Conservation (phyloP, 2,888 invertebrate species). For the Meta bourneti region DNA sequence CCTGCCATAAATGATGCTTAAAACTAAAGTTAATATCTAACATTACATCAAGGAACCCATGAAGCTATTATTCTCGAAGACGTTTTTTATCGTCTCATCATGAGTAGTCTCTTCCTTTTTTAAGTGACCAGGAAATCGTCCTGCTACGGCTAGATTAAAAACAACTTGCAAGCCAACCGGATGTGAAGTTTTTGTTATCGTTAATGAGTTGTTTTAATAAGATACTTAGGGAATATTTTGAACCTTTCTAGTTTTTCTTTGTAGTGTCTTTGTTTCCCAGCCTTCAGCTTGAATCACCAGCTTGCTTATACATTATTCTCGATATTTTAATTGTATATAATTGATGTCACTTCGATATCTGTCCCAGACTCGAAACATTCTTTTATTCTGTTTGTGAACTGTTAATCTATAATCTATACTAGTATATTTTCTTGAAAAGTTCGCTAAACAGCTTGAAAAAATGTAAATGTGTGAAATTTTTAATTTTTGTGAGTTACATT, state of each 20-base stretch:
- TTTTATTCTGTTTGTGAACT: too few relatives aligned
- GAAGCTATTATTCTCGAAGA: background rate
- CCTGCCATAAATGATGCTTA: background rate
- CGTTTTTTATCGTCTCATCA: background rate
- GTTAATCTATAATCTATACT: too few relatives aligned
- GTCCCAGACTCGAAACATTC: too few relatives aligned
- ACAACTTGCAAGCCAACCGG: constrained; percentile 28
- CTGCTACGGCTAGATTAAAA: background rate
- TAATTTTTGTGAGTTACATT: too few relatives aligned
- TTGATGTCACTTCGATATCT: too few relatives aligned
- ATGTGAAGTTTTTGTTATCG: constrained; percentile 22
- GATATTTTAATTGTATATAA: too few relatives aligned
- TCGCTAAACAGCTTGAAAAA: too few relatives aligned
- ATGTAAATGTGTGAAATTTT: too few relatives aligned
- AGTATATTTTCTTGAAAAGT: too few relatives aligned
- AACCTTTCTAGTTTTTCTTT: constrained; percentile 19
- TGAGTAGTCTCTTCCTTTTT: background rate
- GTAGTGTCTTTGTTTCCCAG: background rate
- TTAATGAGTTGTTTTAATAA: constrained; percentile 47
- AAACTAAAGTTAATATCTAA: background rate
- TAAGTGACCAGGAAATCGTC: constrained; percentile 12
- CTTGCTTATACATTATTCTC: too few relatives aligned
- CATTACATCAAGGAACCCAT: background rate
- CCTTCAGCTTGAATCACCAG: too few relatives aligned
- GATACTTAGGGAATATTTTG: constrained; percentile 38